A percentile compares a stretch with the other conserved stretches of the same genome.
Evolutionary conservation across 1,140 invertebrate species (phyloP).

Genomic region (Neuroterus valhalla): DNA sequence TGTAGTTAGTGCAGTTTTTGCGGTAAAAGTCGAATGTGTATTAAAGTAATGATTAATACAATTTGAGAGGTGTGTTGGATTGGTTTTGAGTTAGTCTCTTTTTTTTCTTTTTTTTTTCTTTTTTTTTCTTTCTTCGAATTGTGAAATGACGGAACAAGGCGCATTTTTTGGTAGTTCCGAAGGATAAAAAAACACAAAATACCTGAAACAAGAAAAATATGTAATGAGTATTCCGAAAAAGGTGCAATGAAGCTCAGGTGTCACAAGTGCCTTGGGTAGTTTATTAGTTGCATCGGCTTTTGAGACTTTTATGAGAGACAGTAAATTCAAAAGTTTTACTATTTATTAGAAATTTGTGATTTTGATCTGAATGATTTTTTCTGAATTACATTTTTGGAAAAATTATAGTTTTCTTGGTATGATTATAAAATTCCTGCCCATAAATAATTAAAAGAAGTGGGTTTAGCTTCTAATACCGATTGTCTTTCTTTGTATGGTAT

Average conservation of each 20-base stretch:
- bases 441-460: too few relatives aligned
- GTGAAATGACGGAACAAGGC: background rate
- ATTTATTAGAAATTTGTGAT: too few relatives aligned
- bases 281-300: constrained; percentile 41
- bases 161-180: background rate
- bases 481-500: too few relatives aligned
- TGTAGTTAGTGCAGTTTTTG: background rate
- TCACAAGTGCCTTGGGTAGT: constrained; percentile 49
- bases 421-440: too few relatives aligned
- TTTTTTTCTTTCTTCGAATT: background rate
- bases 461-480: too few relatives aligned
- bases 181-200: background rate
- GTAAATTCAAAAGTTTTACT: background rate
- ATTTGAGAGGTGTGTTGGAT: background rate
- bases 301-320: constrained; percentile 13
- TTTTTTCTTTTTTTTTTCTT: too few relatives aligned
- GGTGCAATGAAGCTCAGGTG: constrained; percentile 12
- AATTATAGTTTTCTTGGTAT: too few relatives aligned
- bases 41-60: background rate
- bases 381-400: too few relatives aligned
- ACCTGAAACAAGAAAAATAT: background rate
- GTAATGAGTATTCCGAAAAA: background rate
- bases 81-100: background rate
- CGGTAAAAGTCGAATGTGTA: too few relatives aligned
- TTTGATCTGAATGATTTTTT: too few relatives aligned